Evolutionary conservation across 30 jellyfish, hydroid and myxozoan genomes (phyloP), one percentile per base, ranked within the genome.

Genomic region (Mastigias papua): DNA sequence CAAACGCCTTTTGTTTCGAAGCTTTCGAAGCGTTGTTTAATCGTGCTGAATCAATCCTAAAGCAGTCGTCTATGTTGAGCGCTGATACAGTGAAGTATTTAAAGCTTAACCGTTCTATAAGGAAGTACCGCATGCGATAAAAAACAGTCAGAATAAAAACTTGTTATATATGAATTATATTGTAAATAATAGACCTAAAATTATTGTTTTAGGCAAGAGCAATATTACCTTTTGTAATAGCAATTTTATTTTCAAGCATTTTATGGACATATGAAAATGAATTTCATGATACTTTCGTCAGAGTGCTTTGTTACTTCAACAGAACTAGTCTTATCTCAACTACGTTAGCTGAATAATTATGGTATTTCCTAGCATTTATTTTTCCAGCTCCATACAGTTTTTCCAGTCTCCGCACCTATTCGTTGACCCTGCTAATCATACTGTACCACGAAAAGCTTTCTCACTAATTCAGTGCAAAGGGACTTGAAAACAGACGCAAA

Each of bases 181-280:
- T 85, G 94, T 85, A 85, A 85, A 85, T 85, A 64, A 54, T 62
- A 68, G 76, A 46, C 82, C 88, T 42, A 30, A 85, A 73, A 73
- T 49, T 33, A 64, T 85, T 83, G 62, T 85, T 85, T 73, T 85
- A 85, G 88, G 88, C 78, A 84, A 70, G 80, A 84, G 81, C 75
- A 68, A 60, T 82, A 48, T 70, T 33, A 64, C 89, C 85, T 85
- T 84, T 85, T 85, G 94, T 85, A 85, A 77, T 70, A 75, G 58
- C 80, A 72, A 75, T 85, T 85, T 84, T 62, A 85, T 85, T 85
- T 79, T 85, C 82, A 73, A 30, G 75, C 69, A 73, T 60, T 85
- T 85, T 85, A 73, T 85, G 88, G 88, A 37, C 88, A 64, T 70
- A 85, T 49, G 30, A 49, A 57, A 30, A 37, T 37, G 62, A 19